phyloP scores from a whole-genome alignment of 2,797 vertebrate species.

The Protonibea diacanthus region DNA sequence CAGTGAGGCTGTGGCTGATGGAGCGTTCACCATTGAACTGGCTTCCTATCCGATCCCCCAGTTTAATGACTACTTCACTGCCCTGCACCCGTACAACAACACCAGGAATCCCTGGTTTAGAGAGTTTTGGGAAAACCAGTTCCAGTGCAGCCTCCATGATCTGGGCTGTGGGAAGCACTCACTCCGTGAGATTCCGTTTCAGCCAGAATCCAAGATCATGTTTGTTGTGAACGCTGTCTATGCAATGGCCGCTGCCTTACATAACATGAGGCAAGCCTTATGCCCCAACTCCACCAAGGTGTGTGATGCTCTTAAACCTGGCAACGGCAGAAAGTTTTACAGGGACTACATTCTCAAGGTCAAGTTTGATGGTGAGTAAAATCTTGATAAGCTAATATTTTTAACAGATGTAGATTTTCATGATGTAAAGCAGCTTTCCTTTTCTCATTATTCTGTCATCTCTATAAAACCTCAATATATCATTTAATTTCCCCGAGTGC shows the following conservation, averaged over 20 bases:
- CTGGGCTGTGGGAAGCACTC: slow-evolving; percentile 90
- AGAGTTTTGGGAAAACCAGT: slow-evolving; percentile 98
- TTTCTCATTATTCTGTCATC: slow-evolving; percentile 19
- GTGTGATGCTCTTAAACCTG: slow-evolving; percentile 93
- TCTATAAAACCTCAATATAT: slow-evolving; percentile 8
- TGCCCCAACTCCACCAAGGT: slow-evolving; percentile 93
- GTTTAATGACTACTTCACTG: slow-evolving; percentile 93
- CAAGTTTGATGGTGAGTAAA: slow-evolving; percentile 94
- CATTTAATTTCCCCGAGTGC: slow-evolving; percentile 28
- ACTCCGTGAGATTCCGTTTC: slow-evolving; percentile 89
- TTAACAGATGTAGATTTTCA: not conserved
- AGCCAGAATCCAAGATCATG: slow-evolving; percentile 98
- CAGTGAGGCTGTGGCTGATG: slow-evolving; percentile 92
- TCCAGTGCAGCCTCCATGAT: slow-evolving; percentile 91
- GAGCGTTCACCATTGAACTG: slow-evolving; percentile 97
- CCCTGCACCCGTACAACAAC: slow-evolving; percentile 93
- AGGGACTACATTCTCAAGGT: slow-evolving; percentile 97
- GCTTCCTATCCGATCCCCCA: slow-evolving; percentile 94
- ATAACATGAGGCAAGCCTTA: slow-evolving; percentile 94
- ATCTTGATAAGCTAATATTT: not conserved
- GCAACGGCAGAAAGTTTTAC: slow-evolving; percentile 96
- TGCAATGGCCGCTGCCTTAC: slow-evolving; percentile 94
- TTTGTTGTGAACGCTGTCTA: slow-evolving; percentile 98
- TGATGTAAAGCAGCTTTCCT: not conserved
- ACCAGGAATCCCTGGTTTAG: slow-evolving; percentile 97